Conservation (phyloP, 2,888 invertebrate genomes). For the Ophonus ardosiacus region DNA sequence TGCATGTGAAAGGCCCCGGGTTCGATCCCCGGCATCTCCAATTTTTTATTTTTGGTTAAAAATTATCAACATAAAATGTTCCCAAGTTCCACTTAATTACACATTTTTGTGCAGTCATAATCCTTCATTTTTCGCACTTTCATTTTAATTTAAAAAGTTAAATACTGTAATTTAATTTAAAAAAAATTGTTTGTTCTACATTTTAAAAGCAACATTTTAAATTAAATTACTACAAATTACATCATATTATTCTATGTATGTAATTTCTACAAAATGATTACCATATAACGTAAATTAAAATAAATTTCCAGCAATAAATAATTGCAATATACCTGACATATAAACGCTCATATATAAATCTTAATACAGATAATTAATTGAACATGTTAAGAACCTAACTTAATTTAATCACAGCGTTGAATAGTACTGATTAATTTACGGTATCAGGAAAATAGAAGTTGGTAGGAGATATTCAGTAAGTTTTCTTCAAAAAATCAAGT, state of each 20-base stretch:
- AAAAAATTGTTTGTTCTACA: not conserved
- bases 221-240: too few relatives aligned
- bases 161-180: not conserved
- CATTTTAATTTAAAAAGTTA: not conserved
- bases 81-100: too few relatives aligned
- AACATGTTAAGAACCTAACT: slow-evolving; percentile 15
- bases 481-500: not conserved
- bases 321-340: slow-evolving; percentile 14
- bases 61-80: not conserved
- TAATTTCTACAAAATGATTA: not conserved
- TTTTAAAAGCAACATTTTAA: too few relatives aligned
- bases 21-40: slow-evolving; percentile 98
- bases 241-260: not conserved
- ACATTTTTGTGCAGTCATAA: too few relatives aligned
- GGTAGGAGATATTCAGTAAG: not conserved
- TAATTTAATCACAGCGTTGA: slow-evolving; percentile 16
- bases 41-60: slow-evolving; percentile 71
- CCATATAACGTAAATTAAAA: not conserved
- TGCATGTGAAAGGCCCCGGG: slow-evolving; percentile 99
- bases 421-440: slow-evolving; percentile 15
- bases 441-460: slow-evolving; percentile 12
- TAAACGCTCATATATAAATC: slow-evolving; percentile 12
- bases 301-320: not conserved
- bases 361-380: slow-evolving; percentile 1
- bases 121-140: too few relatives aligned